Percentiles rank a stretch among this genome's conserved stretches.
Evolutionary conservation across 2,113 vertebrate genomes (phyloP).

Genomic region (Glaucomys volans): DNA sequence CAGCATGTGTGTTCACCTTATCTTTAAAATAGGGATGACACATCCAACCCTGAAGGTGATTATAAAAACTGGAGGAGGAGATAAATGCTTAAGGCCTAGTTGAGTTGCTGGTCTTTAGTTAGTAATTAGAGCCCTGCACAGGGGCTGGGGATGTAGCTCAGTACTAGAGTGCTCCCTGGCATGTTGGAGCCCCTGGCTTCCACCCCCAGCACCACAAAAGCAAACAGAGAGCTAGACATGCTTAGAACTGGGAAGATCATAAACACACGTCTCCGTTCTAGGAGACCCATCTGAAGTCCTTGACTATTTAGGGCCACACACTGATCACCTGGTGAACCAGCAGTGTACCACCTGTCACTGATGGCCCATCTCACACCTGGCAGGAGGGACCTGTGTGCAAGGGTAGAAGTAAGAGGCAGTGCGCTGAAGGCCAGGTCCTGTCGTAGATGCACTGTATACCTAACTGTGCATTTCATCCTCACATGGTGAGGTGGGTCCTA

Average conservation of each 20-base stretch:
- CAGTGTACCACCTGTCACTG: rapidly evolving
- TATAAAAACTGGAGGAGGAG: neutral
- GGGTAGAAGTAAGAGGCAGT: neutral
- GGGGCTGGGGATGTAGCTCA: neutral
- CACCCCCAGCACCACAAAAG: neutral
- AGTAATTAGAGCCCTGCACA: neutral
- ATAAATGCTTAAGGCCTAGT: neutral
- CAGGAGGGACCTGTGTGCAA: rapidly evolving
- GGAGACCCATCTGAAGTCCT: neutral
- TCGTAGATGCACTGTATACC: neutral
- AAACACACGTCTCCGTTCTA: neutral
- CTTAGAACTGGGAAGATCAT: neutral
- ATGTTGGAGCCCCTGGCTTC: neutral
- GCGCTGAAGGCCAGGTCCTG: neutral
- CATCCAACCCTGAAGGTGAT: neutral
- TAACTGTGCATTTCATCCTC: neutral
- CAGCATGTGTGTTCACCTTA: neutral
- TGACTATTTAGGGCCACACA: neutral
- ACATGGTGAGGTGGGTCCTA: neutral
- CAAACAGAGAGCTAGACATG: neutral
- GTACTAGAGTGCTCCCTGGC: neutral
- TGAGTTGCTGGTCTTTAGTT: neutral
- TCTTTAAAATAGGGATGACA: neutral
- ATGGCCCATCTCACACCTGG: neutral
- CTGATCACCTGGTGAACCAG: neutral